Evolutionary conservation across 2,797 vertebrate species (phyloP), one percentile per base, ranked within the genome.

Genomic region (Erpetoichthys calabaricus): DNA sequence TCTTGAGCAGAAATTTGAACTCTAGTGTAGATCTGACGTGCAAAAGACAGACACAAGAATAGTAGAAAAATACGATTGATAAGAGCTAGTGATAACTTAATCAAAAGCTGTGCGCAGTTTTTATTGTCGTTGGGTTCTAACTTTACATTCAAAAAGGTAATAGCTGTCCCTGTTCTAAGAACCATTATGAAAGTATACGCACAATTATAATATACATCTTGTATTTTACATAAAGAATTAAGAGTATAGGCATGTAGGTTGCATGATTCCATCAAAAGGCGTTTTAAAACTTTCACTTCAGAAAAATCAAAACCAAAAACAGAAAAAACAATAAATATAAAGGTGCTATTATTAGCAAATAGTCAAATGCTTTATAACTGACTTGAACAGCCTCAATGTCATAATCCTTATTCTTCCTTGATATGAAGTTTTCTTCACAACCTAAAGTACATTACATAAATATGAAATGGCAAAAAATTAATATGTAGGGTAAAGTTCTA

Each of bases 31-130:
- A 25, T 25, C 25, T 25, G 25, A 25, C 25, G 25, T 25, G 25
- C 25, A 25, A 25, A 25, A 25, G 25, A 25, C 25, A 25, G 25
- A 25, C 25, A 25, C 25, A 25, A 25, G 25, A 25, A 25, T 25
- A 25, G 25, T 25, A 25, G 25, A 25, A 25, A 25, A 25, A 25
- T 25, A 25, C 25, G 25, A 25, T 25, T 25, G 25, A 25, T 25
- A 25, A 75, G 75, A 65, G 80, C 71, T 80, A 79, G 74, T 74
- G 76, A 78, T 82, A 76, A 76, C 87, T 87, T 89, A 80, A 86
- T 89, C 84, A 89, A 91, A 94, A 93, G 90, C 89, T 91, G 86
- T 89, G 90, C 72, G 82, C 78, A 86, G 77, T 87, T 87, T 81
- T 80, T 65, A 65, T 68, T 90, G 87, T 87, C 89, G 88, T 84